Percentiles rank a stretch among this genome's conserved stretches.
Conservation (phyloP, 1,140 invertebrate species). For the Trichonephila inaurata region DNA sequence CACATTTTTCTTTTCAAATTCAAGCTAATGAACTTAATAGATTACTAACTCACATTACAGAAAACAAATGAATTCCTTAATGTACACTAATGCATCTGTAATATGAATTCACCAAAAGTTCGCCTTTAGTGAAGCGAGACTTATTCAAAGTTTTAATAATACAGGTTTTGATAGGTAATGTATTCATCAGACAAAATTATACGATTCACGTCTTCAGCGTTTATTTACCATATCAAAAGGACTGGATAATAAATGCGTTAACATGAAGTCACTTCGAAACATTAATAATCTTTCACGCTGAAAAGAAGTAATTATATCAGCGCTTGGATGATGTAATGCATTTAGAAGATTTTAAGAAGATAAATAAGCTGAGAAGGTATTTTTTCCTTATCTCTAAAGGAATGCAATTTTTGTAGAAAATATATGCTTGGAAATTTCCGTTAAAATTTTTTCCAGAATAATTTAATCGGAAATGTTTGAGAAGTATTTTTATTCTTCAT, state of each 20-base stretch:
- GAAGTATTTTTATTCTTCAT: too few relatives aligned
- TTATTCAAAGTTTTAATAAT: constrained; percentile 4
- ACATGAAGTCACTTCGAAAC: not conserved
- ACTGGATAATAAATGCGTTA: constrained; percentile 13
- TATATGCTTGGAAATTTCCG: too few relatives aligned
- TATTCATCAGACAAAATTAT: not conserved
- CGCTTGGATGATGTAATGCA: not conserved
- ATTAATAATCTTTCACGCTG: not conserved
- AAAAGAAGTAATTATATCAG: constrained; percentile 12
- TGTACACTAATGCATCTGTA: not conserved
- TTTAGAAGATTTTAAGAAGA: not conserved
- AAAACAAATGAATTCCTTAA: not conserved
- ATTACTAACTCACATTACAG: not conserved
- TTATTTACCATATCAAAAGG: constrained; percentile 26
- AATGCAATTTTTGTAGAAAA: too few relatives aligned
- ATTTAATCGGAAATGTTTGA: too few relatives aligned
- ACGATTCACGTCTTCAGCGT: not conserved
- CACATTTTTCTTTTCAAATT: too few relatives aligned
- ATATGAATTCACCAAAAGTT: not conserved
- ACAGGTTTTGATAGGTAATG: not conserved
- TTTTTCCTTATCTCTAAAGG: too few relatives aligned
- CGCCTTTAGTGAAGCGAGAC: not conserved
- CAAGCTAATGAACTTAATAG: too few relatives aligned
- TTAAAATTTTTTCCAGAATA: too few relatives aligned
- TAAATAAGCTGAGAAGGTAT: too few relatives aligned